Conservation (phyloP, 1,140 invertebrate genomes). For the Procambarus clarkii region DNA sequence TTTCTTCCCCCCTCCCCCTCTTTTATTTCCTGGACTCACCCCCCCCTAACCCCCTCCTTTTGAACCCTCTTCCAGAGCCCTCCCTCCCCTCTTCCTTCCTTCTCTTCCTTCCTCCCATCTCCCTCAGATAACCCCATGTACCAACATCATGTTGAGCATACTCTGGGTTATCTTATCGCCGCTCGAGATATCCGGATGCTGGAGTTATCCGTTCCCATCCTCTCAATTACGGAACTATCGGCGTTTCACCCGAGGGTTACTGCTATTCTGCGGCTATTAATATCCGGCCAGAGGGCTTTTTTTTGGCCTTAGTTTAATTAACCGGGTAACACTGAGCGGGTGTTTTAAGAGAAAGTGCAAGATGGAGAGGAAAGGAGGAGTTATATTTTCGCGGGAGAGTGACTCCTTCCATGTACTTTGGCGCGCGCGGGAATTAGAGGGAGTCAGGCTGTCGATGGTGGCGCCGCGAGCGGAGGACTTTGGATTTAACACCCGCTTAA, state of each 20-base stretch:
- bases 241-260: background rate
- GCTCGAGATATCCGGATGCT: background rate
- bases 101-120: background rate
- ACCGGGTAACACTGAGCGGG: constrained; percentile 40
- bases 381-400: background rate
- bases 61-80: background rate
- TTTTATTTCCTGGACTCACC: background rate
- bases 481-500: too few relatives aligned
- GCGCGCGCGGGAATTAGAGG: background rate
- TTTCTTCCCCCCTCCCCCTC: constrained; percentile 4
- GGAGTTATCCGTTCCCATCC: background rate
- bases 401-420: background rate
- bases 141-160: background rate
- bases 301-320: constrained; percentile 49
- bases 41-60: background rate
- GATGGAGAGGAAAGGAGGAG: background rate
- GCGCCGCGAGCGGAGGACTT: background rate
- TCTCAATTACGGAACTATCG: constrained; percentile 1
- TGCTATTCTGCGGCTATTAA: constrained; percentile 19
- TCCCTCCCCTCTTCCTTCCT: background rate
- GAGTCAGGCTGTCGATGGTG: background rate
- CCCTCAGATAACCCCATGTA: background rate
- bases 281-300: constrained; percentile 20
- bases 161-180: background rate
- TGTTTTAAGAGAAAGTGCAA: background rate